Evolutionary conservation across 2,113 vertebrate genomes (phyloP).

Genomic region (Candoia aspera): DNA sequence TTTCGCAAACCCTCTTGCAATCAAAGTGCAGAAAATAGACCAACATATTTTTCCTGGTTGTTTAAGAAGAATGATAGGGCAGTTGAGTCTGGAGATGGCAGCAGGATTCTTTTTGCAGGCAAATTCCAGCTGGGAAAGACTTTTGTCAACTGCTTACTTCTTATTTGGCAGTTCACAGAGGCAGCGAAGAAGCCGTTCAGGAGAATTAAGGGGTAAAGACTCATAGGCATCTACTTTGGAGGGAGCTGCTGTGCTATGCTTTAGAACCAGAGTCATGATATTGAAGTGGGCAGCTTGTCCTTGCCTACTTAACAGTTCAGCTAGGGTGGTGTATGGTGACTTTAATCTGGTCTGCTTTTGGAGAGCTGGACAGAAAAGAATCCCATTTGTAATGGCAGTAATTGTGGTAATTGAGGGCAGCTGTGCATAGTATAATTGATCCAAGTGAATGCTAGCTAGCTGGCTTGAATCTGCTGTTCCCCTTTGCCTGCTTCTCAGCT

Average conservation of each 20-base stretch:
- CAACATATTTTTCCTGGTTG: neutral
- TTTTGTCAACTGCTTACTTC: neutral
- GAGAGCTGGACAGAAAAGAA: conserved; percentile 9
- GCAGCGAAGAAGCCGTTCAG: neutral
- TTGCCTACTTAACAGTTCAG: neutral
- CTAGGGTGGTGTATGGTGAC: neutral
- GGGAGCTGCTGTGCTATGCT: neutral
- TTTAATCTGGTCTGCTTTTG: conserved; percentile 10
- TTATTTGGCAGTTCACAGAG: neutral
- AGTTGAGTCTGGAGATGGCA: neutral
- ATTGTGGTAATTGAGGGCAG: conserved; percentile 22
- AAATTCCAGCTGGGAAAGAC: neutral
- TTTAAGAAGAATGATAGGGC: neutral
- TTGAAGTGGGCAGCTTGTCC: neutral
- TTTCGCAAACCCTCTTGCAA: neutral
- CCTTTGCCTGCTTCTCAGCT: neutral
- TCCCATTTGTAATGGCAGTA: neutral
- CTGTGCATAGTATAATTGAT: neutral
- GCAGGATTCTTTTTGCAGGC: neutral
- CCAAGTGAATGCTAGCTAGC: conserved; percentile 15
- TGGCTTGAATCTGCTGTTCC: neutral
- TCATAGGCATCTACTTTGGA: neutral
- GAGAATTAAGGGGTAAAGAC: neutral
- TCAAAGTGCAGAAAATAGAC: neutral
- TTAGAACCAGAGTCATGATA: neutral